Conservation (phyloP, 2,888 invertebrate genomes). For the Rhamnusium bicolor region DNA sequence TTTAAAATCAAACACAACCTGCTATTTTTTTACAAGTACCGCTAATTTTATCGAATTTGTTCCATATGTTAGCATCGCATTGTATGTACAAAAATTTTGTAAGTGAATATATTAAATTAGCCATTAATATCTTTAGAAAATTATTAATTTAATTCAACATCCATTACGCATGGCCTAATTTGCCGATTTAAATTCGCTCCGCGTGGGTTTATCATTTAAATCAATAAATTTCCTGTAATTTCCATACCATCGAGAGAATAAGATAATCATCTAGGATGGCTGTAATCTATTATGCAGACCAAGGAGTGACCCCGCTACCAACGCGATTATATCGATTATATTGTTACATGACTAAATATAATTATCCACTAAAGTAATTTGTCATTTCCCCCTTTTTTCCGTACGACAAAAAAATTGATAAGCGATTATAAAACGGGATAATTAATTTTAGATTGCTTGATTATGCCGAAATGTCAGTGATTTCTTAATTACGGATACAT, state of each 20-base stretch:
- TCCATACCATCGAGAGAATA: conserved; percentile 39
- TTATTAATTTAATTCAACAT: not conserved
- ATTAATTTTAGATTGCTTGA: not conserved
- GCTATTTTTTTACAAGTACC: too few species aligned
- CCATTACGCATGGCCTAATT: conserved; percentile 22
- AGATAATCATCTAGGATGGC: conserved; percentile 39
- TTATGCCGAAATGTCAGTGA: not conserved
- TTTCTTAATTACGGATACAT: not conserved
- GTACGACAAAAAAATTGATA: not conserved
- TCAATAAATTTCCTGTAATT: conserved; percentile 46
- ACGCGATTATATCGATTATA: not conserved
- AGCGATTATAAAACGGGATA: not conserved
- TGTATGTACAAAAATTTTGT: too few species aligned
- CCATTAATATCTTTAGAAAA: not conserved
- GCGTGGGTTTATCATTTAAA: conserved; percentile 42
- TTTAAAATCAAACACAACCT: too few species aligned
- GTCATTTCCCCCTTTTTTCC: not conserved
- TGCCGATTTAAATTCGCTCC: conserved; percentile 41
- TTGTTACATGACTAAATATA: not conserved
- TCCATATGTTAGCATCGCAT: too few species aligned
- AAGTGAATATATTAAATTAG: not conserved
- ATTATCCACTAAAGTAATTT: not conserved
- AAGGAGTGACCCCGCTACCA: conserved; percentile 17
- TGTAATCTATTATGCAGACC: conserved; percentile 38
- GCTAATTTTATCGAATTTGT: too few species aligned